Evolutionary conservation across 2,113 vertebrate genomes (phyloP), one percentile per base, ranked within the genome.

Genomic region (Xenotilapia leptura): DNA sequence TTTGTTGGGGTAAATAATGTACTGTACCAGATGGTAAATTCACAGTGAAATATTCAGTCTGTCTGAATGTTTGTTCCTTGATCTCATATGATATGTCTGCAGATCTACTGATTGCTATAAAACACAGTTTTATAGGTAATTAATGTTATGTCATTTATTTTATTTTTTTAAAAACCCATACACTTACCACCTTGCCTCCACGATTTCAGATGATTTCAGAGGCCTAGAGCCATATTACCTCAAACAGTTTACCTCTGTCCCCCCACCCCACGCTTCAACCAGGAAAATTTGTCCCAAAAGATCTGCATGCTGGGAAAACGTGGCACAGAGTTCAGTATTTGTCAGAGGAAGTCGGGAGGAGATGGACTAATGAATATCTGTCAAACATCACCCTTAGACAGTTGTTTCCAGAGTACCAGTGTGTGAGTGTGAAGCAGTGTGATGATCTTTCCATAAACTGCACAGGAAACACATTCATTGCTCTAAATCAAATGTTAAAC

Each of bases 311-410:
- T 65, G 83, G 28, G 53, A 92, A 91, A 47, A 86, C 17, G 7
- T 92, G 91, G 88, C 28, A n/a, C 3, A 53, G 47, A 31, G 90
- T 92, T 2, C 84, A 94, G 9, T 86, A 90, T 19, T 26, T 92
- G 10, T 10, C 87, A 4, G 84, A 91, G 49, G 88, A 89, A 47
- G 91, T 92, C 26, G 68, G 90, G 87, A 79, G 83, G 17, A 83
- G 86, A 26, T 92, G 84, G 91, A 47, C 26, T 3, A 90, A 51
- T 5, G 91, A 93, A 9, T 84, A 88, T 15, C 31, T 86, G 1
- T 9, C 54, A 10, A 87, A 83, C 28, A 85, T 83, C 4, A 58
- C 58, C 3, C 42, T 80, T 15, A 89, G 89, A 82, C 77, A 92
- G 2, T 21, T 65, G 60, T 38, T 65, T 65, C 60, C 6, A 65